Evolutionary conservation across 1,140 invertebrate genomes (phyloP).

Genomic region (Drosophila kanapiae): DNA sequence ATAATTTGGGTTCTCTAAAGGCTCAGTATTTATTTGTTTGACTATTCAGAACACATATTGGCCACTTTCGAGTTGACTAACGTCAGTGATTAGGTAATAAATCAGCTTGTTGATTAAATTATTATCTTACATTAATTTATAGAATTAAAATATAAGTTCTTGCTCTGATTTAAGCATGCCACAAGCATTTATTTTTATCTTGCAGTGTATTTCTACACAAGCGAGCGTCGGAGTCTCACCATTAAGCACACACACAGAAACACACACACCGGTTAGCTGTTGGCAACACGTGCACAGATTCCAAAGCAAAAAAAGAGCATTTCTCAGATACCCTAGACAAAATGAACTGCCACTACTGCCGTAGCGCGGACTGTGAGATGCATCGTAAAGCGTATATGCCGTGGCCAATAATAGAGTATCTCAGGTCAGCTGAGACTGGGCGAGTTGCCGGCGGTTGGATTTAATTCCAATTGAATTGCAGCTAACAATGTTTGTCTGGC

Average conservation of each 20-base stretch:
- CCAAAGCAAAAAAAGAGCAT: slow-evolving; percentile 8
- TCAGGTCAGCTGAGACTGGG: slow-evolving; percentile 15
- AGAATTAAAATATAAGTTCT: no score
- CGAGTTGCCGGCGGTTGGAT: slow-evolving; percentile 32
- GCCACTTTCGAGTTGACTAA: no score
- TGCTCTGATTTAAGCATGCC: not conserved
- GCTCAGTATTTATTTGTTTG: no score
- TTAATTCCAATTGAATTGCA: slow-evolving; percentile 69
- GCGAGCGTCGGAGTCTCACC: not conserved
- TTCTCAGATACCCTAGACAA: slow-evolving; percentile 8
- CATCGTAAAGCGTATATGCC: not conserved
- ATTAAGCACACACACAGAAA: not conserved
- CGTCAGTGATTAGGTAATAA: no score
- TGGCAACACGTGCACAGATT: slow-evolving; percentile 24
- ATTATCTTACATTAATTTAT: no score
- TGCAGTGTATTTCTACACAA: not conserved
- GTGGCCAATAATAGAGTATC: not conserved
- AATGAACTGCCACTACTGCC: not conserved
- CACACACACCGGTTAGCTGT: not conserved
- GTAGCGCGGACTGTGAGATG: not conserved
- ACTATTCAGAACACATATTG: no score
- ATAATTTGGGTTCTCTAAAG: not conserved
- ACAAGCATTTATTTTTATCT: not conserved
- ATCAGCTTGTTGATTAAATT: no score
- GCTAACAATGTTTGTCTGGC: slow-evolving; percentile 46